Base-by-base conservation (phyloP, 1,140 invertebrate genomes). In the Pseudomyrmex gracilis region DNA sequence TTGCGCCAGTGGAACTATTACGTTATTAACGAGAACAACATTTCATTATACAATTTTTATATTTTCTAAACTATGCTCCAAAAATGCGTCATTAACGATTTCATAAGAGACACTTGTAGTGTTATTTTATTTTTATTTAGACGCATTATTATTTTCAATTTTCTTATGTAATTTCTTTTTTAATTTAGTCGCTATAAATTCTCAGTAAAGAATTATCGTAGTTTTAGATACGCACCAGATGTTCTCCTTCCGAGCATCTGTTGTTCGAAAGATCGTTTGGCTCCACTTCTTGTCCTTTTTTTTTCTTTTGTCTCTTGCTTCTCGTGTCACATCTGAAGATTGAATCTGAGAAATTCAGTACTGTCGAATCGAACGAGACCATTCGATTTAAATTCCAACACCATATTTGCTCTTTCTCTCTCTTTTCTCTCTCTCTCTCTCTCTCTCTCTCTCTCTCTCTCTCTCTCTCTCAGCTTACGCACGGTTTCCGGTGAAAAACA, bases 331-430 rank as follows among this genome's bases (percentile, higher is more conserved):
- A 71, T 80, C 66, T 71, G n/a, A 20, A 70, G 66, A 80, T 80
- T 68, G 66, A 80, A 80, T 80, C 22, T 58, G 66, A 80, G 34
- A 17, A 80, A 80, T 80, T 24, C 53, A 49, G 53, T 53, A n/a
- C 66, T 80, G 66, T 71, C 76, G 76, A 20, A 34, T 34, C 34
- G 34, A 80, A 58, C 76, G 70, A 80, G 76, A 58, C 51, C 43
- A 80, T 80, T 80, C 76, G 66, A 80, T 80, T 80, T 80, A 70
- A 80, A 80, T 71, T 80, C 76, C 55, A 80, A 71, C 66, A 70
- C 43, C 55, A 66, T 7, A 80, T 80, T 34, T 80, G 68, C 66
- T 49, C 67, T 68, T 66, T 55, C 53, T 10, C 43, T 55, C 76
- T 49, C 55, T 68, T 55, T 55, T 45, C 10, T 20, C 22, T 60